These are phyloP conservation scores for Orthosia gothica DNA, from an alignment of 2,888 invertebrate species.

Conservation along the genomic window DNA sequence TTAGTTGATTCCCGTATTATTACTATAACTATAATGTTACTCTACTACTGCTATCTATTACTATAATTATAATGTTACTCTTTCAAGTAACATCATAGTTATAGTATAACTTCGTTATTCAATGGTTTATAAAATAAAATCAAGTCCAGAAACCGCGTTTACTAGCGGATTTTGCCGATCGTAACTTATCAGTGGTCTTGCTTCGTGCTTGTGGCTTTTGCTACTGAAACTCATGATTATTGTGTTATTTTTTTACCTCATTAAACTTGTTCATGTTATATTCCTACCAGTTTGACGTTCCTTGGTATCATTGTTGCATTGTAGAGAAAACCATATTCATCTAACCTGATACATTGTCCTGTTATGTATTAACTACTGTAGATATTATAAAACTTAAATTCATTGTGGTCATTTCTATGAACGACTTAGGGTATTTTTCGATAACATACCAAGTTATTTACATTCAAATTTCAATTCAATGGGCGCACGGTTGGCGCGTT, in stretches of 20 bases:
- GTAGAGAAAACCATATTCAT: no score
- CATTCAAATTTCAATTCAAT: background rate
- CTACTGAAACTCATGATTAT: background rate
- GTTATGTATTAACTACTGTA: background rate
- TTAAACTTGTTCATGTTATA: background rate
- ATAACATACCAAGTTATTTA: background rate
- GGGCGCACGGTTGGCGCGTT: no score
- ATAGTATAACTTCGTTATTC: background rate
- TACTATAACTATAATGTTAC: no score
- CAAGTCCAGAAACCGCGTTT: background rate
- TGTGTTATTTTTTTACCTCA: background rate
- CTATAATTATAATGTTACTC: no score
- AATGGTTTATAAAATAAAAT: background rate
- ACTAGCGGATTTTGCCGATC: background rate
- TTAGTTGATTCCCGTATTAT: background rate
- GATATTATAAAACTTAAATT: background rate
- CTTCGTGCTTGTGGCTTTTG: background rate
- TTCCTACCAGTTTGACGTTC: background rate
- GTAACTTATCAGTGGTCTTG: background rate
- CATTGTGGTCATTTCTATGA: background rate
- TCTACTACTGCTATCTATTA: no score
- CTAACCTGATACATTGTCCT: no score
- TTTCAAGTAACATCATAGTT: background rate
- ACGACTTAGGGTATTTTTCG: background rate
- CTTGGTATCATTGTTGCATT: background rate